Conservation (phyloP, 2,888 invertebrate species). For the Argynnis bischoffii region DNA sequence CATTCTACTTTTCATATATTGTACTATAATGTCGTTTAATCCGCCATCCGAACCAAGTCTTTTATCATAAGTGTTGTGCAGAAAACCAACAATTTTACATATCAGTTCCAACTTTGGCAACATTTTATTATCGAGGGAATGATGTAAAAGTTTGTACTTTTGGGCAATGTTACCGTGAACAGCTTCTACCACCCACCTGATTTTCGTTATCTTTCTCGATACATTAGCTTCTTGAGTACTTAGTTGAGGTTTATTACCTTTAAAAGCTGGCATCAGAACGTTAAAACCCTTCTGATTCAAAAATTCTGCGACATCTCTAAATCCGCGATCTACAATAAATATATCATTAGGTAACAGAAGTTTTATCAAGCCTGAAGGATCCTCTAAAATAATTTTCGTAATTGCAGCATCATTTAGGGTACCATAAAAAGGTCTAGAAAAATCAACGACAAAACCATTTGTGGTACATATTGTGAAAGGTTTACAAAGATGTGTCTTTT, state of each 20-base stretch:
- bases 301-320: background rate
- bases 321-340: background rate
- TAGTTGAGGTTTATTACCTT: conserved; percentile 3
- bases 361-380: background rate
- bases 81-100: background rate
- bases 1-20: too few relatives aligned
- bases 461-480: conserved; percentile 14
- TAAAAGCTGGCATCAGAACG: background rate
- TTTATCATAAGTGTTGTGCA: background rate
- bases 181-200: conserved; percentile 13
- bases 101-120: background rate
- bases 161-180: conserved; percentile 3
- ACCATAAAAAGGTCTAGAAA: background rate
- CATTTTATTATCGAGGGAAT: background rate
- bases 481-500: conserved; percentile 5
- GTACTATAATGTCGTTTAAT: too few relatives aligned
- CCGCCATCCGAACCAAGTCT: background rate
- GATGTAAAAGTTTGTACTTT: conserved; percentile 4
- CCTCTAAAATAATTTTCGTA: background rate
- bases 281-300: background rate
- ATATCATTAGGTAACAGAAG: conserved; percentile 4
- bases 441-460: conserved; percentile 5
- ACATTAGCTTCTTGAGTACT: conserved; percentile 2
- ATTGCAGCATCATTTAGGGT: conserved; percentile 11
- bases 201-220: conserved; percentile 1